These are phyloP conservation scores for Junonia oenone DNA, from an alignment of 2,888 invertebrate genomes.

Conservation along the genomic window DNA sequence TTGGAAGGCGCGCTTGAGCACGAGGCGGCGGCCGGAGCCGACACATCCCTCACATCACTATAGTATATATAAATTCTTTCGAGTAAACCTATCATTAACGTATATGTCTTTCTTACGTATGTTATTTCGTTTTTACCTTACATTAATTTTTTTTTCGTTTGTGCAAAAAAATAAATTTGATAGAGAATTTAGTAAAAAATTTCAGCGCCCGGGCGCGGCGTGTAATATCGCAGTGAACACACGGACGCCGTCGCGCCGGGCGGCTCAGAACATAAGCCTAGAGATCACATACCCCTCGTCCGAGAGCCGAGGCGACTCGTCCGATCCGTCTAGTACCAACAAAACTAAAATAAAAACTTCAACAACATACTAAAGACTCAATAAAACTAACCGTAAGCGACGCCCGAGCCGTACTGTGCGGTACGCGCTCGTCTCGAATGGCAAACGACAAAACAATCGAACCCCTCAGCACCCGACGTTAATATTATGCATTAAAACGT, in stretches of 20 bases:
- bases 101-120: slow-evolving; percentile 81
- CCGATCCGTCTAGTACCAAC: slow-evolving; percentile 28
- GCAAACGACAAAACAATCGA: slow-evolving; percentile 33
- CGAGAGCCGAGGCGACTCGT: background rate
- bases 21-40: slow-evolving; percentile 29
- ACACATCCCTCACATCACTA: slow-evolving; percentile 27
- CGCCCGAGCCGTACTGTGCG: background rate
- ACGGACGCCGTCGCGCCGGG: slow-evolving; percentile 18
- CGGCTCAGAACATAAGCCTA: background rate
- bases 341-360: slow-evolving; percentile 35
- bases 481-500: slow-evolving; percentile 52
- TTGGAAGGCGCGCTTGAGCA: slow-evolving; percentile 26
- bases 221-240: slow-evolving; percentile 14
- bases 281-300: background rate
- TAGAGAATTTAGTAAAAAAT: slow-evolving; percentile 39
- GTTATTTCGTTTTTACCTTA: slow-evolving; percentile 71
- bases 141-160: slow-evolving; percentile 50
- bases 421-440: slow-evolving; percentile 6
- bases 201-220: slow-evolving; percentile 27
- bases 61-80: slow-evolving; percentile 68
- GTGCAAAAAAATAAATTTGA: slow-evolving; percentile 69
- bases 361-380: slow-evolving; percentile 39
- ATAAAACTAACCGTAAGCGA: slow-evolving; percentile 34
- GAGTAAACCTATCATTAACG: slow-evolving; percentile 72
- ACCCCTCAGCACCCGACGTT: slow-evolving; percentile 49